Evolutionary conservation across 2,113 vertebrate genomes (phyloP).

Genomic region (Colistium nudipinnis): DNA sequence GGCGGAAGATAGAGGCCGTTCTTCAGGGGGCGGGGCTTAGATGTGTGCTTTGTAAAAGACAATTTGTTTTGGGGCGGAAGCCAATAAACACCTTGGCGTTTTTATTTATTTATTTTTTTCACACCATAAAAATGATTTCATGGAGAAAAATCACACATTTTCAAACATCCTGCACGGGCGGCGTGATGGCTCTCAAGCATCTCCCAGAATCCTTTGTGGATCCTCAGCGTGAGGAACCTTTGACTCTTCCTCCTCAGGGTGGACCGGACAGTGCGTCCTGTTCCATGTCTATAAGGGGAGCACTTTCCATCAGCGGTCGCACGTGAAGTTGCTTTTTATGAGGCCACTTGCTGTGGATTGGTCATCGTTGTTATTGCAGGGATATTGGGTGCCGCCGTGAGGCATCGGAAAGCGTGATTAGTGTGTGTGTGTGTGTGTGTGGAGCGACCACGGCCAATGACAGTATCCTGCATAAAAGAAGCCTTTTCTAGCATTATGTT

Average conservation of each 20-base stretch:
- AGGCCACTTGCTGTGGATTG: conserved; percentile 52
- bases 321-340: conserved; percentile 63
- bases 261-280: conserved; percentile 40
- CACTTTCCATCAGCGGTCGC: conserved; percentile 71
- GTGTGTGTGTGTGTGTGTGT: conserved; percentile 17
- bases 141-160: background rate
- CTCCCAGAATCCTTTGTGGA: background rate
- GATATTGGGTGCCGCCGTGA: conserved; percentile 49
- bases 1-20: conserved; percentile 57
- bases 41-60: background rate
- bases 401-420: conserved; percentile 58
- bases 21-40: conserved; percentile 29
- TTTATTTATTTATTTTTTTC: too few relatives aligned
- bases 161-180: background rate
- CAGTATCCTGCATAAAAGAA: background rate
- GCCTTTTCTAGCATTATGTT: background rate
- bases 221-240: conserved; percentile 11
- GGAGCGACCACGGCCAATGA: background rate
- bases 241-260: conserved; percentile 14
- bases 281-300: conserved; percentile 53
- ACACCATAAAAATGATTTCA: background rate
- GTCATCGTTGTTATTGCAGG: conserved; percentile 59
- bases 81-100: conserved; percentile 10
- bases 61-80: conserved; percentile 14
- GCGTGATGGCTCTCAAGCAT: background rate